A percentile compares a stretch with the other conserved stretches of the same genome.
phyloP scores from a whole-genome alignment of 2,888 invertebrate genomes.

The Thyatira batis region DNA sequence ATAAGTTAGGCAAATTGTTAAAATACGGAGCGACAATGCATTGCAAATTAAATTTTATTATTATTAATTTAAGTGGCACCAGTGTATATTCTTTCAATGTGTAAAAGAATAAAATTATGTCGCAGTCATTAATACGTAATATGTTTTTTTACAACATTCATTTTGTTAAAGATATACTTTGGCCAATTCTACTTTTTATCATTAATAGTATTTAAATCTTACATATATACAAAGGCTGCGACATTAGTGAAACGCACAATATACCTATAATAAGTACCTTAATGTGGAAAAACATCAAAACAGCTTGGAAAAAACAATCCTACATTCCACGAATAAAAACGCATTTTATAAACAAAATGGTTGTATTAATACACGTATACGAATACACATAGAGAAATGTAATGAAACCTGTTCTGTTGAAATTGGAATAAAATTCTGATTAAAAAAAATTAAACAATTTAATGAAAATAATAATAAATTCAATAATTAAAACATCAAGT shows the following conservation, averaged over 20 bases:
- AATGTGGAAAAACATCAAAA: not conserved
- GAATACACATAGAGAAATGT: not conserved
- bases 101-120: constrained; percentile 16
- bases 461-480: not conserved
- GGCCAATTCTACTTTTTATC: not conserved
- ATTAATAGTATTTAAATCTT: constrained; percentile 8
- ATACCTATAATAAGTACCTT: not conserved
- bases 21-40: constrained; percentile 27
- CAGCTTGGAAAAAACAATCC: not conserved
- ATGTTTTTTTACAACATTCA: not conserved
- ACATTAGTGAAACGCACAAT: constrained; percentile 26
- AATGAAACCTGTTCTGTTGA: not conserved
- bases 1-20: constrained; percentile 37
- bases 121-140: not conserved
- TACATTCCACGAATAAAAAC: not conserved
- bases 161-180: not conserved
- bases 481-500: constrained; percentile 36
- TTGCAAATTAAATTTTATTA: constrained; percentile 38
- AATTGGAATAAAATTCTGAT: not conserved
- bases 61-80: constrained; percentile 26
- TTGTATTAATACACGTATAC: not conserved
- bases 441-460: not conserved
- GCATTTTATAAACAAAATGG: not conserved
- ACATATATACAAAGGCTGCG: constrained; percentile 18
- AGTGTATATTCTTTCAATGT: constrained; percentile 51